A percentile compares a stretch with the other conserved stretches of the same genome.
phyloP scores from a whole-genome alignment of 1,140 invertebrate species.

The Polypedilum pembai region DNA sequence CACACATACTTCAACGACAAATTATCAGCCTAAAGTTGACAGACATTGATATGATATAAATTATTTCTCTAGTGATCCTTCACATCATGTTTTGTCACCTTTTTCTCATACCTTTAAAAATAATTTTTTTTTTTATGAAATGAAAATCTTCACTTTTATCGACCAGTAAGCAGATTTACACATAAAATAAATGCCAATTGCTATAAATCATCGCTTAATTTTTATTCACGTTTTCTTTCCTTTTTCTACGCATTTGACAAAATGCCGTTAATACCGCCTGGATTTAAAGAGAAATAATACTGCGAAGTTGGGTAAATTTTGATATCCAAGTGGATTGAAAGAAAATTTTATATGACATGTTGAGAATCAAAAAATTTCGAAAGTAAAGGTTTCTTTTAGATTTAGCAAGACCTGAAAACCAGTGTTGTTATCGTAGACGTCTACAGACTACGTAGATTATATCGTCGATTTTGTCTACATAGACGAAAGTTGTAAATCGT shows the following conservation, averaged over 20 bases:
- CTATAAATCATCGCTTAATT: constrained; percentile 26
- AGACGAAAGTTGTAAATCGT: too few relatives aligned
- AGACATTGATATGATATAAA: constrained; percentile 28
- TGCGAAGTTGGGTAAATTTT: too few relatives aligned
- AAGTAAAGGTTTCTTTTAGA: too few relatives aligned
- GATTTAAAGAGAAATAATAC: too few relatives aligned
- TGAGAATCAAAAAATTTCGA: too few relatives aligned
- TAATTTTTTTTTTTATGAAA: background rate
- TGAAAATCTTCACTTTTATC: background rate
- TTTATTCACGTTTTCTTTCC: constrained; percentile 11
- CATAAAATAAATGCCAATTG: background rate
- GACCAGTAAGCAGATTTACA: background rate
- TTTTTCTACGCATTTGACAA: background rate
- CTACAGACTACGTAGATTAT: too few relatives aligned
- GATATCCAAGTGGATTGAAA: too few relatives aligned
- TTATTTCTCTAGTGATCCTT: constrained; percentile 25
- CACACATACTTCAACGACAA: constrained; percentile 25
- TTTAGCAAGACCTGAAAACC: too few relatives aligned
- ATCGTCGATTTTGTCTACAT: too few relatives aligned
- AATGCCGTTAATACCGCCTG: background rate
- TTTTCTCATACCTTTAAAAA: too few relatives aligned
- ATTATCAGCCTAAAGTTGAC: constrained; percentile 26
- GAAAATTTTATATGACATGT: too few relatives aligned
- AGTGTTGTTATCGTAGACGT: too few relatives aligned
- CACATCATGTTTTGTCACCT: background rate